These are phyloP conservation scores for Adelphocoris suturalis DNA, from an alignment of 2,888 invertebrate species.

Conservation along the genomic window DNA sequence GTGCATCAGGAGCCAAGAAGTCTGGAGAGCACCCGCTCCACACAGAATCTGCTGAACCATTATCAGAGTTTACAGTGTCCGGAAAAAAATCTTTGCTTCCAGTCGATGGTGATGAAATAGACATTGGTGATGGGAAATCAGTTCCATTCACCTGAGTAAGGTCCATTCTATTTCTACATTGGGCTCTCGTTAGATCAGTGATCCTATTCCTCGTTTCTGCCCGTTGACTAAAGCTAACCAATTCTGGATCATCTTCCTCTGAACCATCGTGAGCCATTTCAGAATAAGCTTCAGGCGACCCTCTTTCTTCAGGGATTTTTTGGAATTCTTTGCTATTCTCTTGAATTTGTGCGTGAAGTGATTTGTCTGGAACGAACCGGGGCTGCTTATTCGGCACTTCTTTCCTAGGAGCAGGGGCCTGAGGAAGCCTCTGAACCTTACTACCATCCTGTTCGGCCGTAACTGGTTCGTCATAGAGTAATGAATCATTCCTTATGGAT, in stretches of 20 bases:
- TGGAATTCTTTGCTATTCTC: slow-evolving; percentile 71
- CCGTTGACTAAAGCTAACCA: slow-evolving; percentile 74
- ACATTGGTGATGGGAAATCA: slow-evolving; percentile 75
- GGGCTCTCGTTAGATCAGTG: slow-evolving; percentile 64
- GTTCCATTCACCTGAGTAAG: slow-evolving; percentile 71
- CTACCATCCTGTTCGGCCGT: slow-evolving; percentile 77
- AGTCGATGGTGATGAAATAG: slow-evolving; percentile 74
- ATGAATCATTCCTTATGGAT: slow-evolving; percentile 82
- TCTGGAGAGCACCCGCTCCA: slow-evolving; percentile 75
- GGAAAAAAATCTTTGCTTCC: slow-evolving; percentile 74
- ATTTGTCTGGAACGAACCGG: slow-evolving; percentile 71
- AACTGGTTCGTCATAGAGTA: slow-evolving; percentile 82
- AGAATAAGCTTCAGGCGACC: slow-evolving; percentile 74
- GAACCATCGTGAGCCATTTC: slow-evolving; percentile 75
- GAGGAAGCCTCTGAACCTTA: slow-evolving; percentile 57
- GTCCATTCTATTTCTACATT: slow-evolving; percentile 72
- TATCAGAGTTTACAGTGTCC: slow-evolving; percentile 73
- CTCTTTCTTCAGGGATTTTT: slow-evolving; percentile 74
- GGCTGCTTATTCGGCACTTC: slow-evolving; percentile 71
- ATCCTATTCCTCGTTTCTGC: slow-evolving; percentile 69
- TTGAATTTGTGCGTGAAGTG: slow-evolving; percentile 67
- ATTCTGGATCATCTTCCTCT: slow-evolving; percentile 75
- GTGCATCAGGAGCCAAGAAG: slow-evolving; percentile 76
- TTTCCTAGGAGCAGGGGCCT: slow-evolving; percentile 54
- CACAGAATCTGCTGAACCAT: slow-evolving; percentile 74